Evolutionary conservation across 2,797 vertebrate genomes (phyloP), one percentile per base, ranked within the genome.

Genomic region (Pangasius sanitwongsei): DNA sequence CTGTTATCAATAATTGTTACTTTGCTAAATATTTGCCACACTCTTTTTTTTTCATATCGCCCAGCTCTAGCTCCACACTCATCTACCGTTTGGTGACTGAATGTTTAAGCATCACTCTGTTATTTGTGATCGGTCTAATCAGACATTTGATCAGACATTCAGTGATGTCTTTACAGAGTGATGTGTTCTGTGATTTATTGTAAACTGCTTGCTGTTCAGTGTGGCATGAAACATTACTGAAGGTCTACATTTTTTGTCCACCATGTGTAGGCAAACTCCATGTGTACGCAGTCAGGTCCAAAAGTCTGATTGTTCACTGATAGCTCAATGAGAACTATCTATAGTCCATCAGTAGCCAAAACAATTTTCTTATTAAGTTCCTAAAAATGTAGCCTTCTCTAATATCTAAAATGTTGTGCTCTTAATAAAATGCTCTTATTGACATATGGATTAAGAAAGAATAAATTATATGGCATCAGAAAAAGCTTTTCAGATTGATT

Each of bases 51-150:
- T 25, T 44, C 25, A 18, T 48, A 85, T 70, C 65, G 83, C 83
- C 83, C 83, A 85, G 83, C 83, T 85, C 83, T 31, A 67, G 48
- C 80, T 75, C 88, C 88, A 91, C 37, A 0, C 37, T 83, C 82
- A 65, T 83, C 25, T 37, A 37, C 37, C 44, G 87, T 74, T 70
- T 50, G 87, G 81, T 91, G 83, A 55, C 67, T 85, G 87, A 83
- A 74, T 92, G 89, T 92, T 74, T 61, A 69, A 41, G 59, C 86
- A 81, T 80, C 53, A 63, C 37, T 61, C 63, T 83, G 59, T 83
- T 61, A 28, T 34, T 28, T 83, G 80, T 12, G 53, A 57, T 81
- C 31, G 18, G n/a, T 34, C 81, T 84, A 67, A 84, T 84, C 61
- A 50, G 83, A 84, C 86, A n/a, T 85, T 5, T 88, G 75, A 87